phyloP scores from a whole-genome alignment of 2,797 vertebrate species.

The Erethizon dorsatum region DNA sequence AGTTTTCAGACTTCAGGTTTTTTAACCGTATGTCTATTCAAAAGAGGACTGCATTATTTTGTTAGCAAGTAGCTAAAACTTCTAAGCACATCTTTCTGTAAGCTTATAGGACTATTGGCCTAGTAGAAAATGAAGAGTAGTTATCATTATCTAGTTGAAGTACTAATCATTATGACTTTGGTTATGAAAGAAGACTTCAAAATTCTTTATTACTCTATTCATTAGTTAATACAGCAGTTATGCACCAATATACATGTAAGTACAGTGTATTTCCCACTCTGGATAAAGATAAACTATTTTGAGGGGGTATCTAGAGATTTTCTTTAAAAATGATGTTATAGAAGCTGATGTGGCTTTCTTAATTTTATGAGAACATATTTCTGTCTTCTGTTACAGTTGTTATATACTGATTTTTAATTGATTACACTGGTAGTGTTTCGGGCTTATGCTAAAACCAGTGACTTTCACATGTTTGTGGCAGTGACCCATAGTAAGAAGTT shows the following conservation, averaged over 20 bases:
- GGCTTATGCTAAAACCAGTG: neutral
- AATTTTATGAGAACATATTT: neutral
- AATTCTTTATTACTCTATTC: neutral
- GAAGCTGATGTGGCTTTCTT: neutral
- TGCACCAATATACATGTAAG: neutral
- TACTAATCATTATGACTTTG: neutral
- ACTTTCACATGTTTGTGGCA: neutral
- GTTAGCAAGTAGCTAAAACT: neutral
- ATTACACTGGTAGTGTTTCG: constrained; percentile 1
- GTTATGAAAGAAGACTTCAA: constrained; percentile 44
- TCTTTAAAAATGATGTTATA: neutral
- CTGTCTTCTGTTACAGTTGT: neutral
- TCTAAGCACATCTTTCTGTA: neutral
- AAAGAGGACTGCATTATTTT: constrained; percentile 11
- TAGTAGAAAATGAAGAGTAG: constrained; percentile 32
- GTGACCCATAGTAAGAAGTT: constrained; percentile 13
- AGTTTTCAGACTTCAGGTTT: neutral
- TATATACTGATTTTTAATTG: constrained; percentile 58
- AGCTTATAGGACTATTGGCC: neutral
- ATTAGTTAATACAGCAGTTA: neutral
- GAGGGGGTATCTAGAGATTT: neutral
- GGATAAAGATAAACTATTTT: constrained; percentile 30
- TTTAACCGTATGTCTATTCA: neutral
- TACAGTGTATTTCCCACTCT: neutral
- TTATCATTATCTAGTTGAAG: neutral